A percentile compares a stretch with the other conserved stretches of the same genome.
phyloP scores from a whole-genome alignment of 23 tunicate genomes.

The Corella eumyota region DNA sequence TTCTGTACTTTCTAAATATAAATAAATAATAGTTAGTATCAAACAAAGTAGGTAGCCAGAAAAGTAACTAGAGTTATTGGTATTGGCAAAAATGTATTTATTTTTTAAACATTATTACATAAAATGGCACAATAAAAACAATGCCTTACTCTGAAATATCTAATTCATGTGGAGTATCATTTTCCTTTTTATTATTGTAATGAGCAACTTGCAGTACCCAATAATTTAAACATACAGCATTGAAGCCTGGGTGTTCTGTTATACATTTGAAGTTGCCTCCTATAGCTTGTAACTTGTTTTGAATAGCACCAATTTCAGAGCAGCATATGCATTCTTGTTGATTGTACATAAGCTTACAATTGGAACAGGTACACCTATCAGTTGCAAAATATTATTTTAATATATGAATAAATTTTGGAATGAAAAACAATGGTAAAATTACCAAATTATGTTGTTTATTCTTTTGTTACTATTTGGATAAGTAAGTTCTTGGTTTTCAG shows the following conservation, averaged over 20 bases:
- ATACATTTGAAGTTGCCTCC: slow-evolving; percentile 13
- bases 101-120: too few species aligned
- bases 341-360: slow-evolving; percentile 5
- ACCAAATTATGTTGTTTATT: too few species aligned
- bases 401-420: not conserved
- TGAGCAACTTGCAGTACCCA: slow-evolving; percentile 38
- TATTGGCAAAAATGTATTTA: too few species aligned
- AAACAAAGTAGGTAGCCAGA: too few species aligned
- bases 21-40: not conserved
- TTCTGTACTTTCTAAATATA: slow-evolving; percentile 17
- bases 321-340: slow-evolving; percentile 23
- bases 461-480: too few species aligned
- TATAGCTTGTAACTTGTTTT: not conserved
- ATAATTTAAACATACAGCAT: slow-evolving; percentile 28
- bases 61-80: too few species aligned
- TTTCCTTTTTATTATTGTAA: slow-evolving; percentile 27
- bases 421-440: too few species aligned
- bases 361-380: slow-evolving; percentile 22
- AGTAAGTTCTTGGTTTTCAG: too few species aligned
- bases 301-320: slow-evolving; percentile 17
- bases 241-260: slow-evolving; percentile 36
- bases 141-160: too few species aligned
- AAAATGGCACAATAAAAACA: too few species aligned
- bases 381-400: not conserved
- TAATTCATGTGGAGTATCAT: too few species aligned